Percentiles rank a stretch among this genome's conserved stretches.
phyloP scores from a whole-genome alignment of 2,797 vertebrate species.

The Pogoniulus pusillus region DNA sequence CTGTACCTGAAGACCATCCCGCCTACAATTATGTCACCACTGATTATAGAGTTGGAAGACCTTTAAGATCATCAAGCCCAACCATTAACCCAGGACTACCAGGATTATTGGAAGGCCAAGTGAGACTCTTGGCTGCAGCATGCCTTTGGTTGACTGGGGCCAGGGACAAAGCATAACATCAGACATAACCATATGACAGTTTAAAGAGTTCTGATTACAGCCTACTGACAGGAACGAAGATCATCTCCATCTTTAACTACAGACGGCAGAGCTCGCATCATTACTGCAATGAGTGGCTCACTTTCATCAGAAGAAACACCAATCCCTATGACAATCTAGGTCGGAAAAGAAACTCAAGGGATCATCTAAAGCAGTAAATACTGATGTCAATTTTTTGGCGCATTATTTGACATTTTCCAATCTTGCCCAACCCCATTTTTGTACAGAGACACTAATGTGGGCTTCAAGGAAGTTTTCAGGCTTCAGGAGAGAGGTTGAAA shows the following conservation, averaged over 20 bases:
- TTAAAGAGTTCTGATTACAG: neutral
- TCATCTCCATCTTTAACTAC: neutral
- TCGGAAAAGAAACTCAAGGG: neutral
- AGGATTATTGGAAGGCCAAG: too few species aligned
- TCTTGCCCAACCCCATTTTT: neutral
- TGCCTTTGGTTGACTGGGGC: neutral
- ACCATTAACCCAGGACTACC: too few species aligned
- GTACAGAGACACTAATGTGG: neutral
- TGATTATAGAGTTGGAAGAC: too few species aligned
- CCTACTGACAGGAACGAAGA: neutral
- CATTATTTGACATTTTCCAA: neutral
- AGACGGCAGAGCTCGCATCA: neutral
- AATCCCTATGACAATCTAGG: neutral
- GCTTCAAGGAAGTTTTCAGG: neutral
- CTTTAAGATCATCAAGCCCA: too few species aligned
- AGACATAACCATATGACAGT: neutral
- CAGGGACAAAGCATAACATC: neutral
- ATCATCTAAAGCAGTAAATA: neutral
- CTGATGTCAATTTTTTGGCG: neutral
- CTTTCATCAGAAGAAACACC: neutral
- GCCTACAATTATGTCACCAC: too few species aligned
- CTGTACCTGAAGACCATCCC: too few species aligned
- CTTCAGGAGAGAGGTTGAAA: neutral
- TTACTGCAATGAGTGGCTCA: neutral
- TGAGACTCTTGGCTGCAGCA: too few species aligned